These are phyloP conservation scores for Chelon auratus DNA, from an alignment of 2,797 vertebrate genomes.

Conservation along the genomic window DNA sequence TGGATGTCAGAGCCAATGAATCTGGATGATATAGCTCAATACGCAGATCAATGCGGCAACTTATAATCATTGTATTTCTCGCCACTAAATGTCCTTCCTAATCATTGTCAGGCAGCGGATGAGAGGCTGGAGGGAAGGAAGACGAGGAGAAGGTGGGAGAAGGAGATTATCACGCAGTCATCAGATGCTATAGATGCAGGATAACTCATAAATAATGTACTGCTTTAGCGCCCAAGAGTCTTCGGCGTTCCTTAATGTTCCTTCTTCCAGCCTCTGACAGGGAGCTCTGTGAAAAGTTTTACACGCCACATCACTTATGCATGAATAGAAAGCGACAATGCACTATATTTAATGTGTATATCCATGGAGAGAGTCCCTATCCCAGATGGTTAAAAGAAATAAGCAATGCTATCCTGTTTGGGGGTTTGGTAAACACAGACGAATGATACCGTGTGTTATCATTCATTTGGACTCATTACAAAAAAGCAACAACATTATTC, in stretches of 20 bases:
- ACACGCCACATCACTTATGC: conserved; percentile 44
- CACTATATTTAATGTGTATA: conserved; percentile 27
- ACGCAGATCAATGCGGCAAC: conserved; percentile 70
- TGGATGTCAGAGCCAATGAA: conserved; percentile 70
- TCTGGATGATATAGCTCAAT: conserved; percentile 67
- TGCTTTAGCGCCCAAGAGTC: conserved; percentile 22
- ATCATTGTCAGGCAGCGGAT: conserved; percentile 59
- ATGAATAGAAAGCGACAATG: conserved; percentile 46
- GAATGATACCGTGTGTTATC: not conserved
- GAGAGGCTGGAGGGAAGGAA: conserved; percentile 33
- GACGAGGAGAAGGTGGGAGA: conserved; percentile 27
- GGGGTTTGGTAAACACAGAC: conserved; percentile 12
- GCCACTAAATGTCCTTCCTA: conserved; percentile 60
- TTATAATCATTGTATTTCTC: conserved; percentile 74
- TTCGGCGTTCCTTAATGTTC: conserved; percentile 52
- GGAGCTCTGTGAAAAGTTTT: conserved; percentile 46
- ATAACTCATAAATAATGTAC: conserved; percentile 53
- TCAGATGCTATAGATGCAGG: conserved; percentile 20
- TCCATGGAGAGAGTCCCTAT: conserved; percentile 10
- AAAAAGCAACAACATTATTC: not conserved
- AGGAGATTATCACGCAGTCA: conserved; percentile 26
- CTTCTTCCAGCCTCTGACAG: conserved; percentile 30
- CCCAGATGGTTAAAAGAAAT: conserved; percentile 8
- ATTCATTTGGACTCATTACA: too few species aligned
- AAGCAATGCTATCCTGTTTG: conserved; percentile 13